Conservation (phyloP, 2,797 vertebrate genomes). For the Hydrolagus colliei region DNA sequence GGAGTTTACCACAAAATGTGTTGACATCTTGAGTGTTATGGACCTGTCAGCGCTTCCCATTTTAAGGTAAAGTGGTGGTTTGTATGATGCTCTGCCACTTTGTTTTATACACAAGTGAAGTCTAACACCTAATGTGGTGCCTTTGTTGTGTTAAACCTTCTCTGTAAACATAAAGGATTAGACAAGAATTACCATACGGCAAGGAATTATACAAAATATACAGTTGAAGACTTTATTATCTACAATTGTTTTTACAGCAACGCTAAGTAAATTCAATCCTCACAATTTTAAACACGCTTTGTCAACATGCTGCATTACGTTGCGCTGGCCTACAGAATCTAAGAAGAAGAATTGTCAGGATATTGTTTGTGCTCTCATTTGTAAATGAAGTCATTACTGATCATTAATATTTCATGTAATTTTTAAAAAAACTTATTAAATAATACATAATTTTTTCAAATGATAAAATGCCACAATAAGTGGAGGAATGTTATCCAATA, state of each 20-base stretch:
- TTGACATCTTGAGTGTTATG: no score
- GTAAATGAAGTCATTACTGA: not conserved
- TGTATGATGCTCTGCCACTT: no score
- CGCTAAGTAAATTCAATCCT: not conserved
- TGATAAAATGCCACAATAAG: not conserved
- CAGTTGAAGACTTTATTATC: slow-evolving; percentile 5
- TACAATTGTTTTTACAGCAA: not conserved
- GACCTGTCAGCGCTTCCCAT: no score
- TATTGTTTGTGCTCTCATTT: not conserved
- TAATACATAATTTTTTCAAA: not conserved
- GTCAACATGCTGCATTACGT: no score
- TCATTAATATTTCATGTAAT: not conserved
- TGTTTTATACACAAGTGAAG: no score
- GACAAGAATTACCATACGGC: not conserved
- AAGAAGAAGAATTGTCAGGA: not conserved
- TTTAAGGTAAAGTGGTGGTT: no score
- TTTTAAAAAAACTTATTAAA: slow-evolving; percentile 1
- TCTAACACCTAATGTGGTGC: no score
- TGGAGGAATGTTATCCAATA: not conserved
- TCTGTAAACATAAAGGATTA: no score
- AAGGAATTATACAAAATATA: not conserved
- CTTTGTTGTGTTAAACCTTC: no score
- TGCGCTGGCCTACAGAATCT: not conserved
- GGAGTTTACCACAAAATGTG: no score
- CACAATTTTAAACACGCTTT: not conserved